Base-by-base conservation (phyloP, 2,888 invertebrate species). In the Drosophila ezoana region DNA sequence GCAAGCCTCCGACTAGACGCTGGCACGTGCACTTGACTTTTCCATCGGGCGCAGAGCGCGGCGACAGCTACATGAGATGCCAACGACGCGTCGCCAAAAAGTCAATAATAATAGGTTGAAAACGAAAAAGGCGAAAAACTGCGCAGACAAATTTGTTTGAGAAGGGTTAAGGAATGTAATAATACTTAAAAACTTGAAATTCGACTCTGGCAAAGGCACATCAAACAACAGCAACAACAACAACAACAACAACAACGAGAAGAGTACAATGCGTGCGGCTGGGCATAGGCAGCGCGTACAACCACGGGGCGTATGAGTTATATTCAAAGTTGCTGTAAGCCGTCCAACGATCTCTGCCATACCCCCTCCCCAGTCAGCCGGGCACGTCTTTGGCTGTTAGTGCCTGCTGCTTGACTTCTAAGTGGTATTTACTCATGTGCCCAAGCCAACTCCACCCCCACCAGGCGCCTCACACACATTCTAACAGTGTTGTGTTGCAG, bases 101-200 rank as follows among this genome's bases (percentile, higher is more conserved):
- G 89, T 84, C 89, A 88, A 84, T 84, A 84, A 80, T 82, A 85
- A 87, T 81, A 81, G 77, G 64, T 88, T 60, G 63, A 68, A 65
- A 58, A 53, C 51, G 57, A 14, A 52, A 32, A 52, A 57, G 37
- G 23, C 16, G n/a, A 43, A 35, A 71, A 78, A 76, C 70, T 75
- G 66, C 70, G 77, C 85, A 79, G 87, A 85, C 85, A 85, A 84
- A 84, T 88, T 88, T 87, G 89, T 67, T 88, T 84, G 87, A 84
- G 84, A 85, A 87, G 85, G 87, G 85, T 87, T 79, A 87, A 81
- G 89, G 85, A 86, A 86, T 89, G 85, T 84, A 86, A 86, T 86
- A 86, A 86, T 86, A 80, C 85, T 86, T 86, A 72, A 89, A 81
- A 87, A 86, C 66, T 84, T 79, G 82, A 86, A 89, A 89, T 84